Evolutionary conservation across 2,113 vertebrate genomes (phyloP), one percentile per base, ranked within the genome.

Genomic region (Bos javanicus): DNA sequence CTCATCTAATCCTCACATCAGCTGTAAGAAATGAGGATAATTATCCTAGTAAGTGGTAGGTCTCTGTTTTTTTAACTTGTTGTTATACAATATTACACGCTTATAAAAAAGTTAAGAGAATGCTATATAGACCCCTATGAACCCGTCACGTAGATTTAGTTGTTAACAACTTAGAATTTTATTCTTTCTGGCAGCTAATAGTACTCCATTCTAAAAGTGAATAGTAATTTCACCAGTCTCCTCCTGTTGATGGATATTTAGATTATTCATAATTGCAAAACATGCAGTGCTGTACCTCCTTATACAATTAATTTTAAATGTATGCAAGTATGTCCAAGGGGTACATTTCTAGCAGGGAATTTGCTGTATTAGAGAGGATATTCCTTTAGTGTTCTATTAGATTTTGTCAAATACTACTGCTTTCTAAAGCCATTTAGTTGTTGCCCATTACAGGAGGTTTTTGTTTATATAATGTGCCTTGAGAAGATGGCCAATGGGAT

Each of bases 321-420:
- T 90, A 15, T 21, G 7, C 19, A 90, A 60, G n/a, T 93, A 74
- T 88, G 19, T 64, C 36, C 25, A 60, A 74, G 60, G 23, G 9
- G n/a, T 88, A 88, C 80, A 91, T 96, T 80, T 16, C 74, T 94
- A 46, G 52, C 33, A 64, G 26, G 85, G 56, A 25, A 88, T 85
- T 96, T 95, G 48, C 74, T 92, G 3, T 28, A 48, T 95, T 43
- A 80, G 13, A 62, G 50, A 71, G 36, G 23, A 56, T 91, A 17
- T 87, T n/a, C 57, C 57, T 71, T 94, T 95, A 87, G 89, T 83
- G 84, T 95, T 96, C 88, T 89, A 21, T 60, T 86, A 91, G 25
- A 43, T 90, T 98, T 95, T 95, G 36, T 87, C 56, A 96, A 21
- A 33, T 96, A 93, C 14, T 81, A 19, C 59, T 88, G 56, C 39